phyloP scores from a whole-genome alignment of 2,888 invertebrate genomes.

The Adelphocoris suturalis region DNA sequence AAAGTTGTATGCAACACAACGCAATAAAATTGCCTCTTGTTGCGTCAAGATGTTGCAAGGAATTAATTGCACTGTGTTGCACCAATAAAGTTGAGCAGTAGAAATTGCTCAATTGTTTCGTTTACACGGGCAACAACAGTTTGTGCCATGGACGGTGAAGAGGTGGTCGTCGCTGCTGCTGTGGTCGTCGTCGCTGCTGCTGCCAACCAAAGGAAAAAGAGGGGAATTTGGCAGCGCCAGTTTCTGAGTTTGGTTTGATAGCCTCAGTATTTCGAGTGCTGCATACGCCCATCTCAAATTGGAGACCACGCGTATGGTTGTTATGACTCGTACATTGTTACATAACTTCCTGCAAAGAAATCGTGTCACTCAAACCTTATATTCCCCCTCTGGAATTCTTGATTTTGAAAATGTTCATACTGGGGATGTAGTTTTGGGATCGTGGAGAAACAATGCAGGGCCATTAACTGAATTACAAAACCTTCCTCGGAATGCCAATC shows the following conservation, averaged over 20 bases:
- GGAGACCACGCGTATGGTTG: not conserved
- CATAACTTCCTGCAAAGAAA: not conserved
- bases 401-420: not conserved
- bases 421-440: conserved; percentile 17
- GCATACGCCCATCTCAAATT: not conserved
- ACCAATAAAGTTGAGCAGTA: no score
- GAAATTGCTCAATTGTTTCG: no score
- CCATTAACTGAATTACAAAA: conserved; percentile 29
- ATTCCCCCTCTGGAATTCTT: conserved; percentile 13
- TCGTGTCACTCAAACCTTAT: not conserved
- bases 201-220: no score
- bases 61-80: no score
- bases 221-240: no score
- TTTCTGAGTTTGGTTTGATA: conserved; percentile 19
- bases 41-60: no score
- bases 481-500: conserved; percentile 25
- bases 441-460: conserved; percentile 31
- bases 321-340: not conserved
- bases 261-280: not conserved
- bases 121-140: no score
- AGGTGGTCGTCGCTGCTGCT: no score
- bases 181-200: no score
- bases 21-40: no score
- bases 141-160: no score
- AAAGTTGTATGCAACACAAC: no score